These are phyloP conservation scores for Callithrix jacchus DNA, from an alignment of 2,113 vertebrate genomes.

Conservation along the genomic window DNA sequence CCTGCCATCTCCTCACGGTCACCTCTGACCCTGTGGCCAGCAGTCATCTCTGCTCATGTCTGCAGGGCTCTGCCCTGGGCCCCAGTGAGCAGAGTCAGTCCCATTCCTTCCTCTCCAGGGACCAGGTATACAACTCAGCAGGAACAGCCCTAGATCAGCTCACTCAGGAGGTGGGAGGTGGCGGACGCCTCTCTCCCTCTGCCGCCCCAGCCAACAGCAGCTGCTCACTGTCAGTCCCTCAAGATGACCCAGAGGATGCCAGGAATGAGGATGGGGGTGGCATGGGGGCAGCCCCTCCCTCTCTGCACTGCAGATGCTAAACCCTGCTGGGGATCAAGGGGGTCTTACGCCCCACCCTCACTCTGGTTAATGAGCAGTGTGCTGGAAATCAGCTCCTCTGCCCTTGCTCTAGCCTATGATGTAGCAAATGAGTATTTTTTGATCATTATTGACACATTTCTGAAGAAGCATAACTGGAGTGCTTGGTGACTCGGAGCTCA, in stretches of 20 bases:
- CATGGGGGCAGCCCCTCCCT: accelerated
- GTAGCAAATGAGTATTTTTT: neutral
- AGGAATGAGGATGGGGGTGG: neutral
- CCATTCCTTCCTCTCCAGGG: neutral
- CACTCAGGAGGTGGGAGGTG: accelerated
- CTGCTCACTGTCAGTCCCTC: neutral
- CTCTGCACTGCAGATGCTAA: neutral
- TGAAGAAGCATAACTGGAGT: neutral
- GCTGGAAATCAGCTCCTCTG: neutral
- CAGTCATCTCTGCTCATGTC: accelerated
- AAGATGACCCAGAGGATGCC: neutral
- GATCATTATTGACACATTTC: neutral
- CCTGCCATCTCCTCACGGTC: neutral
- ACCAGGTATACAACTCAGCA: neutral
- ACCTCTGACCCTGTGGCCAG: neutral
- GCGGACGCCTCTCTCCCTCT: accelerated
- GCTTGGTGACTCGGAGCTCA: neutral
- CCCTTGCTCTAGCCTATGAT: neutral
- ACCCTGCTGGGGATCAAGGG: neutral
- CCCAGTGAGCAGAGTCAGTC: too few relatives aligned
- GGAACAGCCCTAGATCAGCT: neutral
- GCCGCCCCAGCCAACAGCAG: neutral
- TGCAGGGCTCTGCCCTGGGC: neutral
- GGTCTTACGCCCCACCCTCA: neutral
- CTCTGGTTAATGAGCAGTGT: neutral